Conservation (phyloP, 2,888 invertebrate genomes). For the Mantis religiosa region DNA sequence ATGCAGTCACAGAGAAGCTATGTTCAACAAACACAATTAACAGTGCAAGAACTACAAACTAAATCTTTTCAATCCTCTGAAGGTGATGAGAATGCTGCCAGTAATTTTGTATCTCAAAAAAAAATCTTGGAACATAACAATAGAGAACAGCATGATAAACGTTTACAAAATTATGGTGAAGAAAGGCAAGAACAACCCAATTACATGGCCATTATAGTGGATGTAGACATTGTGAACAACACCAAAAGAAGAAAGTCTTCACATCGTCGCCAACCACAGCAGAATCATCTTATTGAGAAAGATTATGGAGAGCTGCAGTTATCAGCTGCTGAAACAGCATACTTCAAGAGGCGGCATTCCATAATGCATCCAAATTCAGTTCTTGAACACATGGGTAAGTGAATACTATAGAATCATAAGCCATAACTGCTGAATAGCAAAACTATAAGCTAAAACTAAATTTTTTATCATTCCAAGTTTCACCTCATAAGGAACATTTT, state of each 20-base stretch:
- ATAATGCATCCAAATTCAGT: neutral
- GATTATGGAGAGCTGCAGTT: constrained; percentile 21
- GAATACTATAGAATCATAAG: too few species aligned
- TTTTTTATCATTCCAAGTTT: too few species aligned
- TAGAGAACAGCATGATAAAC: neutral
- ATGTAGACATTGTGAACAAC: neutral
- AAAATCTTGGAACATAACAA: neutral
- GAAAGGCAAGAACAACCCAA: neutral
- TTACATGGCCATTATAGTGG: neutral
- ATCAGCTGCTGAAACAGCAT: constrained; percentile 22
- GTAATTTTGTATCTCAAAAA: neutral
- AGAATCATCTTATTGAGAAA: neutral
- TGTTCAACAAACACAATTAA: neutral
- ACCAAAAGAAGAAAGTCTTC: neutral
- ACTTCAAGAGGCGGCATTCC: constrained; percentile 17
- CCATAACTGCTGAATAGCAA: too few species aligned
- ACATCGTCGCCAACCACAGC: neutral
- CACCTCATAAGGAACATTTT: too few species aligned
- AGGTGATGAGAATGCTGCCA: neutral
- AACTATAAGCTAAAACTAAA: too few species aligned
- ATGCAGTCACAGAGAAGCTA: neutral
- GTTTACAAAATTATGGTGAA: neutral
- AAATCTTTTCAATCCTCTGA: neutral
- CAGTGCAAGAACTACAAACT: neutral
- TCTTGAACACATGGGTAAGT: neutral